Base-by-base conservation (phyloP, 2,888 invertebrate genomes). In the Amiota minor region DNA sequence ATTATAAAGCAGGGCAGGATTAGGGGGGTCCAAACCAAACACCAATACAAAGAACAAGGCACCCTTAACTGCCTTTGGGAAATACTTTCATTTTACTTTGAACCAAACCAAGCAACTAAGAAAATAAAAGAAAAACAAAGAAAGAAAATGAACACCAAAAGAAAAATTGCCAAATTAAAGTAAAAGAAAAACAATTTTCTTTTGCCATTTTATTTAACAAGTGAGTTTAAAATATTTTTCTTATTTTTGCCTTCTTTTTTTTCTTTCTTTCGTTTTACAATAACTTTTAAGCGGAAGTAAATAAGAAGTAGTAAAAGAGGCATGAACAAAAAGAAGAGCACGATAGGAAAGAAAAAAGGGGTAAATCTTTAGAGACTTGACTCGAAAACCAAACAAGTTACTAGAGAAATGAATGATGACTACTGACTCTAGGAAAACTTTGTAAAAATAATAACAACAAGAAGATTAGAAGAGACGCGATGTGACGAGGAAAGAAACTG, bases 161-260 rank as follows among this genome's bases (percentile, higher is more conserved):
- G 83, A 86, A 84, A 86, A 86, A 84, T 84, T 86, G 84, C 85
- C 78, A 85, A 86, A 84, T 86, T 86, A 86, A 86, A 85, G 81
- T 77, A 86, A 81, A 84, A 85, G 80, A 85, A 84, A 84, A 84
- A 81, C 85, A 86, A 83, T 84, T 86, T 86, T 83, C 82, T 78
- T 78, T 77, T 79, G 55, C 61, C 61, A 20, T 75, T 73, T 72
- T 72, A 59, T 47, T 56, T 56, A 56, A 56, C 56, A 56, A 56
- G 18, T 11, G 56, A 56, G 50, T n/a, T 12, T n/a, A 50, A n/a
- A 50, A 68, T 70, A 67, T 72, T 46, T 35, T 55, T 72, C 45
- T 46, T 11, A 67, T 71, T 65, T 72, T 70, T 1, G 1, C 12
- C 6, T 9, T 20, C 46, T 53, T 46, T 56, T 56, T 70, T 23